These are phyloP conservation scores for Schizotus pectinicornis DNA, from an alignment of 2,888 invertebrate genomes.

Conservation along the genomic window DNA sequence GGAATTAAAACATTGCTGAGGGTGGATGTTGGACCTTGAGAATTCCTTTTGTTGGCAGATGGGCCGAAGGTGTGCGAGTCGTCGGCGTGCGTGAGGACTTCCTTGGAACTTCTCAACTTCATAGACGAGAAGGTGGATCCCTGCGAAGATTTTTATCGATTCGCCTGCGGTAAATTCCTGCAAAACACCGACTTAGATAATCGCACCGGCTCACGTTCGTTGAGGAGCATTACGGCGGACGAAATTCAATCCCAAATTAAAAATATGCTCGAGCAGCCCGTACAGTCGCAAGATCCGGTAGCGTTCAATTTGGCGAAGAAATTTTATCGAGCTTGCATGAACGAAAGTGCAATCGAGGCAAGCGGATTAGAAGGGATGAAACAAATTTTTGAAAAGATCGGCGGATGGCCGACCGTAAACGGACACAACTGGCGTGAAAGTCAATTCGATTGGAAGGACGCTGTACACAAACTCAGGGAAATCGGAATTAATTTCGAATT, in stretches of 20 bases:
- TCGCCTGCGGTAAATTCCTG: constrained; percentile 76
- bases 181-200: constrained; percentile 72
- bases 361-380: constrained; percentile 47
- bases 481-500: constrained; percentile 51
- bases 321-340: constrained; percentile 53
- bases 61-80: constrained; percentile 42
- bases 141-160: constrained; percentile 80
- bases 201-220: constrained; percentile 36
- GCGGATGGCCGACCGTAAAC: constrained; percentile 66
- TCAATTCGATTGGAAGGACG: constrained; percentile 53
- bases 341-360: constrained; percentile 47
- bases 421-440: constrained; percentile 57
- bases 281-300: constrained; percentile 25
- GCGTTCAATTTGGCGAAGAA: constrained; percentile 45
- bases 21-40: too few species aligned
- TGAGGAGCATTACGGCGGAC: constrained; percentile 39
- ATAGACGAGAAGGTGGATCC: constrained; percentile 72
- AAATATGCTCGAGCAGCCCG: constrained; percentile 40
- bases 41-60: constrained; percentile 30
- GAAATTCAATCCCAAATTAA: constrained; percentile 43
- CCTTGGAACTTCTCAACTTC: constrained; percentile 69
- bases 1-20: not conserved
- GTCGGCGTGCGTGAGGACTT: constrained; percentile 54
- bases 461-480: constrained; percentile 48
- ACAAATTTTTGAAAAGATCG: constrained; percentile 58